Evolutionary conservation across 1,140 invertebrate species (phyloP), one percentile per base, ranked within the genome.

Genomic region (Hirudo medicinalis): DNA sequence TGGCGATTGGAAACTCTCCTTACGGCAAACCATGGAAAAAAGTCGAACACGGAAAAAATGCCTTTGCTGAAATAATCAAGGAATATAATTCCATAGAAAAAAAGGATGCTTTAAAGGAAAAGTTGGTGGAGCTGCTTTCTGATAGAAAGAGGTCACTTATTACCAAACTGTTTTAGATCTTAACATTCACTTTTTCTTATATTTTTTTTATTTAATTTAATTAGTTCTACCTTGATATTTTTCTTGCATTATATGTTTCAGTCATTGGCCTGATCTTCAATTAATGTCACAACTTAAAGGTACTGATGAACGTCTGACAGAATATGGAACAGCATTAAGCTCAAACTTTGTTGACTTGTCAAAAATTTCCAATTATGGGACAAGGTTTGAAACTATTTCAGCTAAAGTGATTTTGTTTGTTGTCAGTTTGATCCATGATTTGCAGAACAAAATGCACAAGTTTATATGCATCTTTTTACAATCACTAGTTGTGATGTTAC

Each of bases 11-110:
- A 49, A 70, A 70, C 69, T 70, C 69, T 55, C 32, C 55, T 22
- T 55, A 22, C 4, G 49, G 29, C 49, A 53, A 70, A 29, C 69
- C 69, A 27, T 70, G 69, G 69, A 53, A 27, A 54, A 70, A 70
- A 54, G 69, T 55, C 20, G 69, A 22, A n/a, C 22, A 22, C 17
- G 69, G 69, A 5, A 70, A 55, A 40, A 32, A 55, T 20, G 19
- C 2, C 15, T 70, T 70, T 54, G 25, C 43, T 40, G 29, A n/a
- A 9, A 60, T 70, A 22, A 32, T 70, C 11, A 15, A 43, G 32
- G 43, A 70, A 40, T 55, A 25, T 29, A 43, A 32, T 32, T 27
- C 69, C 22, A n/a, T 36, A 25, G 49, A 70, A 15, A 13, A 43
- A 55, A 49, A 49, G 11, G 43, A 49, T 8, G 43, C 43, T 49